Evolutionary conservation across 2,797 vertebrate species (phyloP).

Genomic region (Meda fulgida): DNA sequence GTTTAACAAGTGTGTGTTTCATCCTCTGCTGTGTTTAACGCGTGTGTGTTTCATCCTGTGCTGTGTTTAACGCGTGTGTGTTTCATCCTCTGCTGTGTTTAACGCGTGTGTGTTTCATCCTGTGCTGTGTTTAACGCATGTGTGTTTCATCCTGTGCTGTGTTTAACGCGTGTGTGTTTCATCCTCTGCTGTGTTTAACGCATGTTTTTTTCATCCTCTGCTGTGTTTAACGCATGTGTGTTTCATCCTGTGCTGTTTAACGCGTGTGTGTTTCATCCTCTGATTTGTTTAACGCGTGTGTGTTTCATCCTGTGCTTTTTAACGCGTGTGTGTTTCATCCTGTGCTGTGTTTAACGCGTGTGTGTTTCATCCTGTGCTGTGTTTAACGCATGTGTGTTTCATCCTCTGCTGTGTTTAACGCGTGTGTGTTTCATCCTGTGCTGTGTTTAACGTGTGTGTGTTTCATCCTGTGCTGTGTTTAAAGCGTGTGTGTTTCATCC

Average conservation of each 20-base stretch:
- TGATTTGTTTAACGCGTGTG: constrained; percentile 28
- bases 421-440: constrained; percentile 21
- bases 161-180: constrained; percentile 49
- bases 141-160: background rate
- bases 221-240: constrained; percentile 45
- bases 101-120: constrained; percentile 54
- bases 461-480: no score
- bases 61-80: no score
- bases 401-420: background rate
- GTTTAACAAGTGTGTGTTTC: no score
- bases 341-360: background rate
- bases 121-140: no score
- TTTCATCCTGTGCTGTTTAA: no score
- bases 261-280: background rate
- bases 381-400: no score
- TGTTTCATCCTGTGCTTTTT: no score
- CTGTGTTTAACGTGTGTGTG: constrained; percentile 45
- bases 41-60: constrained; percentile 58
- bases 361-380: no score
- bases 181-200: no score
- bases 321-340: background rate
- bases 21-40: background rate
- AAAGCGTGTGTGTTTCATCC: background rate
- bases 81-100: background rate
- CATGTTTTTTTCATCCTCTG: background rate